Evolutionary conservation across 2,888 invertebrate genomes (phyloP).

Genomic region (Crocallis elinguaria): DNA sequence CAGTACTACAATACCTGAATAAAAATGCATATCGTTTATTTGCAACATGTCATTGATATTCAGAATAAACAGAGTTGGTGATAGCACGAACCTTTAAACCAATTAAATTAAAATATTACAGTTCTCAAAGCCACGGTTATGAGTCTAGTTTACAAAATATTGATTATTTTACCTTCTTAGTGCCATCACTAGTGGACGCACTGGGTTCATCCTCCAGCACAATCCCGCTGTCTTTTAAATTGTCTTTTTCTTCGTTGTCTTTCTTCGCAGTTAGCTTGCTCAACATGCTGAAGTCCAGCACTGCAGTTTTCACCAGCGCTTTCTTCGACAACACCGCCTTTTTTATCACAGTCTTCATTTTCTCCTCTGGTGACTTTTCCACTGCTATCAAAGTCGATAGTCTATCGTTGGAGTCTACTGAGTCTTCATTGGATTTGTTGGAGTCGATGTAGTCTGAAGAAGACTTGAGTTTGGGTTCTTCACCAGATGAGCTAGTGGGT

Average conservation of each 20-base stretch:
- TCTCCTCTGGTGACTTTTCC: constrained; percentile 71
- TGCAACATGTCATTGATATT: no score
- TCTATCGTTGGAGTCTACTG: constrained; percentile 68
- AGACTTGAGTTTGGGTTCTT: constrained; percentile 73
- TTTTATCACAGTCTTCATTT: constrained; percentile 76
- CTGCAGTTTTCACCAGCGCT: constrained; percentile 69
- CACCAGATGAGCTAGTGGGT: constrained; percentile 78
- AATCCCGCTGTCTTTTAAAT: constrained; percentile 76
- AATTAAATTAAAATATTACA: no score
- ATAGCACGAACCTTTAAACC: no score
- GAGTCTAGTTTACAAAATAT: background rate
- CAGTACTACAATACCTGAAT: no score
- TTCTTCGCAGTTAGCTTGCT: constrained; percentile 61
- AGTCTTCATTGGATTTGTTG: constrained; percentile 78
- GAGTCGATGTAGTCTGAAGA: constrained; percentile 74
- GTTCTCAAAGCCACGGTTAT: background rate
- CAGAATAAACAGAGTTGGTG: no score
- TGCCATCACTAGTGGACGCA: constrained; percentile 57
- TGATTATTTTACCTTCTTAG: constrained; percentile 63
- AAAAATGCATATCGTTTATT: no score
- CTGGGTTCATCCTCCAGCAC: constrained; percentile 65
- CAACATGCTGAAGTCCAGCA: constrained; percentile 71
- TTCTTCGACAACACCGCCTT: constrained; percentile 72
- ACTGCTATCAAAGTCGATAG: constrained; percentile 69
- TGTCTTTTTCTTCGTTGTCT: constrained; percentile 62